A percentile compares a stretch with the other conserved stretches of the same genome.
phyloP scores from a whole-genome alignment of 2,888 invertebrate genomes.

The Drosophila mimica region DNA sequence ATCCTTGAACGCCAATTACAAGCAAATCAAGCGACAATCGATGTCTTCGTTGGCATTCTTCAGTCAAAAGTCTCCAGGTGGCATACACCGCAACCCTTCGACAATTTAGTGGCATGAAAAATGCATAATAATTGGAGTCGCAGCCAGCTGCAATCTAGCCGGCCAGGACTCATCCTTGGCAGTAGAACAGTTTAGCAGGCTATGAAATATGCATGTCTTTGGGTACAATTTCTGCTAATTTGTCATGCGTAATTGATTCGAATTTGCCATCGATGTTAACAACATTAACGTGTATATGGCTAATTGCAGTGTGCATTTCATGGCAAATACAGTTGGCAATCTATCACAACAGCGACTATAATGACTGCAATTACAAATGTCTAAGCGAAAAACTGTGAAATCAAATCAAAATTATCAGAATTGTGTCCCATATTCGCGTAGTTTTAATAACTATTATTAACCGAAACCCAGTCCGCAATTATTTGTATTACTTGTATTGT shows the following conservation, averaged over 20 bases:
- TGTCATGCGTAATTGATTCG: slow-evolving; percentile 57
- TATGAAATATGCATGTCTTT: slow-evolving; percentile 52
- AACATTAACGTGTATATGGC: slow-evolving; percentile 3
- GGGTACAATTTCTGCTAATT: slow-evolving; percentile 67
- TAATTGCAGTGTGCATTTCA: slow-evolving; percentile 11
- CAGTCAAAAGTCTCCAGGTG: neutral
- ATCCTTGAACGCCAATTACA: slow-evolving; percentile 47
- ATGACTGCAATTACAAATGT: slow-evolving; percentile 5
- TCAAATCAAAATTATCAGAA: neutral
- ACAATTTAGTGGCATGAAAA: slow-evolving; percentile 65
- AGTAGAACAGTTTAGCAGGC: neutral
- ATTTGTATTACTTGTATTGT: neutral
- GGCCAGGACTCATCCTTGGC: slow-evolving; percentile 17
- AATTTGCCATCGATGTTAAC: slow-evolving; percentile 16
- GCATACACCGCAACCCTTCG: slow-evolving; percentile 1
- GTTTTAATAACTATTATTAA: neutral
- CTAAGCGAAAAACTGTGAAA: neutral
- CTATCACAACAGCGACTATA: slow-evolving; percentile 1
- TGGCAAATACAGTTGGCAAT: neutral
- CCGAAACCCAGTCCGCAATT: neutral
- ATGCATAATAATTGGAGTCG: slow-evolving; percentile 62
- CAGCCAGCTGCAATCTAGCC: neutral
- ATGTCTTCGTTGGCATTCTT: slow-evolving; percentile 43
- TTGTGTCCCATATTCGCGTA: neutral
- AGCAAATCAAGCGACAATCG: slow-evolving; percentile 44